Evolutionary conservation across 2,113 vertebrate species (phyloP).

Genomic region (Catharus minimus): DNA sequence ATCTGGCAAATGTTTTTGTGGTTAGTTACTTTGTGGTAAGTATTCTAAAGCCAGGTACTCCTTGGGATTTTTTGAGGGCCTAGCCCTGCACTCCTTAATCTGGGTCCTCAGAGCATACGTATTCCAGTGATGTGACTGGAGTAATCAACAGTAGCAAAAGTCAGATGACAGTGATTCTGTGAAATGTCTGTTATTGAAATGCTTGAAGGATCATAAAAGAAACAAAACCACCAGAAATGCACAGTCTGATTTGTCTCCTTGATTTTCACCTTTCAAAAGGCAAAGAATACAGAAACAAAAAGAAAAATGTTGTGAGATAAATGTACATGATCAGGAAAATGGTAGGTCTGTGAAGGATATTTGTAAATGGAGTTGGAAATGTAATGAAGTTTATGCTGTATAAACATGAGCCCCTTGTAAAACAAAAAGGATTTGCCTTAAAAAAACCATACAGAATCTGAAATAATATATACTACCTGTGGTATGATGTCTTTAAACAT

Average conservation of each 20-base stretch:
- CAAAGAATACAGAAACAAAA: neutral
- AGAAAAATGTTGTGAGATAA: neutral
- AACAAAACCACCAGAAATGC: neutral
- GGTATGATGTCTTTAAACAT: neutral
- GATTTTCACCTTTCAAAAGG: neutral
- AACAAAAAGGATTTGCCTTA: neutral
- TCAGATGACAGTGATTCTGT: neutral
- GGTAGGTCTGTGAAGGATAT: neutral
- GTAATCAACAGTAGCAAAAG: neutral
- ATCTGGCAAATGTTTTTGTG: neutral
- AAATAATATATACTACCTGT: neutral
- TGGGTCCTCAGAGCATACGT: neutral
- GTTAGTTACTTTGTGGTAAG: neutral
- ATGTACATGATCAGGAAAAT: neutral
- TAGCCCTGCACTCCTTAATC: neutral
- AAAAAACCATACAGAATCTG: neutral
- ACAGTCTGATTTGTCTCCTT: neutral
- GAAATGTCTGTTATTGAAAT: neutral
- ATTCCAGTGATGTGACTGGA: neutral
- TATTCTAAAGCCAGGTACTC: neutral
- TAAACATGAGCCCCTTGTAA: neutral
- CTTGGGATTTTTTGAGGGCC: neutral
- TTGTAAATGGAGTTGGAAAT: neutral
- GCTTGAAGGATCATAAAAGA: neutral
- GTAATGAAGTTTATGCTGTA: neutral